A percentile compares a stretch with the other conserved stretches of the same genome.
phyloP scores from a whole-genome alignment of 2,113 vertebrate species.

The Columba livia region DNA sequence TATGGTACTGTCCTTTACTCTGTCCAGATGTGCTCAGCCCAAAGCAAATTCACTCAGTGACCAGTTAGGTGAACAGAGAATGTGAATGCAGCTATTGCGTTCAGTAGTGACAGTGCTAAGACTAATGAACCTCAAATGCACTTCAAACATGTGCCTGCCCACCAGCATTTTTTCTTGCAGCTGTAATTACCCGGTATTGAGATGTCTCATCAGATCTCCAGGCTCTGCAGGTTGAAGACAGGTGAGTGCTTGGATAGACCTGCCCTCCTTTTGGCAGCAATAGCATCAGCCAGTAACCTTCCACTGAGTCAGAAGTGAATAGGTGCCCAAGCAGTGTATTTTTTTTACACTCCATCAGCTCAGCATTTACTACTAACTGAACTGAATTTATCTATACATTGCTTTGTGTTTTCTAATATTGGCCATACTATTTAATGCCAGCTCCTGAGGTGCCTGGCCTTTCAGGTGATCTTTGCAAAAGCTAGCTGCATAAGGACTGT shows the following conservation, averaged over 20 bases:
- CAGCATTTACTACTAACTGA: neutral
- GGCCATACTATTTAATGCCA: neutral
- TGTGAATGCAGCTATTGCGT: rapidly evolving
- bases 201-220: neutral
- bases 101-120: neutral
- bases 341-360: neutral
- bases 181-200: neutral
- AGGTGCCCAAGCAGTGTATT: neutral
- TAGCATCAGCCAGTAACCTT: neutral
- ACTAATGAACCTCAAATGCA: neutral
- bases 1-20: neutral
- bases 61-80: neutral
- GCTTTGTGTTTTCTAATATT: neutral
- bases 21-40: neutral
- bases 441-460: neutral
- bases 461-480: neutral
- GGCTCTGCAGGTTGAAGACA: neutral
- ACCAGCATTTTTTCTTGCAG: neutral
- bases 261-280: neutral
- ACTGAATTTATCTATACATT: neutral
- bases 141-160: neutral
- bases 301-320: neutral
- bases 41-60: neutral
- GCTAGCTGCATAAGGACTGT: neutral
- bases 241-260: neutral